These are phyloP conservation scores for Palythoa grandiflora DNA, from an alignment of 92 coral and sea anemone genomes.

Conservation along the genomic window DNA sequence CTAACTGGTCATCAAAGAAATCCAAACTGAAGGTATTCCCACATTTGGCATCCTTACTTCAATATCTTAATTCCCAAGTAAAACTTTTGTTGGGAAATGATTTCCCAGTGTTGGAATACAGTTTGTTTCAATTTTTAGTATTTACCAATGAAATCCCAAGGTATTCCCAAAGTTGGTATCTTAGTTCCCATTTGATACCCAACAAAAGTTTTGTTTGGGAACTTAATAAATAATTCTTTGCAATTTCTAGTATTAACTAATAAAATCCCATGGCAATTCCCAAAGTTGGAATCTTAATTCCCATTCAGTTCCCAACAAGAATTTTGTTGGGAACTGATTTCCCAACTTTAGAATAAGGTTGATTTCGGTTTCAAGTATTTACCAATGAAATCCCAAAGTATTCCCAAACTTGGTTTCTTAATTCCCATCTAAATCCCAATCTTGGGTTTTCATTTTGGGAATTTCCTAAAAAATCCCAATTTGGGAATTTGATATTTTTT, in stretches of 20 bases:
- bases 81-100: not conserved
- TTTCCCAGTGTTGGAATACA: slow-evolving; percentile 16
- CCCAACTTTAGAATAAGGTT: slow-evolving; percentile 14
- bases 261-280: not conserved
- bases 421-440: slow-evolving; percentile 21
- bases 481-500: slow-evolving; percentile 58
- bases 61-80: slow-evolving; percentile 9
- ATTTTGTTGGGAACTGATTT: not conserved
- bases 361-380: slow-evolving; percentile 1
- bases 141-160: slow-evolving; percentile 33
- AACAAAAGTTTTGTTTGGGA: slow-evolving; percentile 48
- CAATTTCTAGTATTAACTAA: too few relatives aligned
- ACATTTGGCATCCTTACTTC: not conserved
- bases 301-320: not conserved
- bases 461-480: slow-evolving; percentile 40
- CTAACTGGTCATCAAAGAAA: slow-evolving; percentile 6
- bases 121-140: not conserved
- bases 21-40: not conserved
- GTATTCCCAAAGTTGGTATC: not conserved
- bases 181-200: slow-evolving; percentile 8
- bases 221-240: not conserved
- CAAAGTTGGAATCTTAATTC: slow-evolving; percentile 19
- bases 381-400: slow-evolving; percentile 29
- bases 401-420: not conserved
- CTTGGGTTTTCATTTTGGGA: slow-evolving; percentile 48